phyloP scores from a whole-genome alignment of 2,797 vertebrate genomes.

The Muscicapa comitata region DNA sequence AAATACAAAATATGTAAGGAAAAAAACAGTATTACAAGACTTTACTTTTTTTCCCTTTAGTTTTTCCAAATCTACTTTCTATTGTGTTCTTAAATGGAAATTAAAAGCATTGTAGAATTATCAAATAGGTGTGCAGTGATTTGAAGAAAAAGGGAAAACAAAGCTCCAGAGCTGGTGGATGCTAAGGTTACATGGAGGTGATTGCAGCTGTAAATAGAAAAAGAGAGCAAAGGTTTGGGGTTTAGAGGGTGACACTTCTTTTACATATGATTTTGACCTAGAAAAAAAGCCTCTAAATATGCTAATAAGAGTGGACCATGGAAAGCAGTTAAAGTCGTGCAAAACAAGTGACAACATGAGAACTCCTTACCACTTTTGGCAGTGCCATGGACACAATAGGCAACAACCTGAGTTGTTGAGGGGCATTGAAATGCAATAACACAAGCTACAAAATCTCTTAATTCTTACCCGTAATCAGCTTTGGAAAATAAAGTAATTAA shows the following conservation, averaged over 20 bases:
- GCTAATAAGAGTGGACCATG: background rate
- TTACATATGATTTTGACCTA: background rate
- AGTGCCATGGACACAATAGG: background rate
- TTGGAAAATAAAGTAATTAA: background rate
- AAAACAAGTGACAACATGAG: background rate
- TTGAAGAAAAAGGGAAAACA: background rate
- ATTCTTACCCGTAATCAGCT: background rate
- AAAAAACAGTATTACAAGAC: background rate
- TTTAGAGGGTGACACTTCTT: background rate
- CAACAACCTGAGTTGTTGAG: background rate
- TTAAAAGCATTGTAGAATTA: background rate
- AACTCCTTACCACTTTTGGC: background rate
- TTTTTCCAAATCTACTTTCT: background rate
- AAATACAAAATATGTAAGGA: background rate
- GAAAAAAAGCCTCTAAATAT: background rate
- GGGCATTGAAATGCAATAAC: rapidly evolving
- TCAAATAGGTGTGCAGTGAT: background rate
- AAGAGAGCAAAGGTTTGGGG: background rate
- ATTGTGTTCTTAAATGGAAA: background rate
- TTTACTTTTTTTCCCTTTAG: background rate
- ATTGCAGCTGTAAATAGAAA: background rate
- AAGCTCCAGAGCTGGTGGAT: background rate
- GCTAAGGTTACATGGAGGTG: background rate
- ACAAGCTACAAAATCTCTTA: background rate
- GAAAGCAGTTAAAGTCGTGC: background rate